Evolutionary conservation across 2,113 vertebrate genomes (phyloP).

Genomic region (Rattus rattus): DNA sequence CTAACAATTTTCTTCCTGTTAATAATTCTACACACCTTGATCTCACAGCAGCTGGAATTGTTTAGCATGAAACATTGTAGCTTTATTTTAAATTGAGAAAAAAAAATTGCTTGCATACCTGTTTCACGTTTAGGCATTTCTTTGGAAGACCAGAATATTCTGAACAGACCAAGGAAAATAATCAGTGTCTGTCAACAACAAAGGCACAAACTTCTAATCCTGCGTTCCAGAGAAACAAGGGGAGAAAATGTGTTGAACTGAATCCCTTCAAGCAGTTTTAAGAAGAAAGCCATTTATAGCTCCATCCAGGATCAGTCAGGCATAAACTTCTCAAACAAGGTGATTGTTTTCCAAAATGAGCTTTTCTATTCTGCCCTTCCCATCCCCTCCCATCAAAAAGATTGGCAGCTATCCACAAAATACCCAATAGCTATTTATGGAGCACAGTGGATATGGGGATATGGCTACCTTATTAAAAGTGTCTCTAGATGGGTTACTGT

Average conservation of each 20-base stretch:
- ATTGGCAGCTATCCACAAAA: neutral
- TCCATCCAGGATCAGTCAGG: neutral
- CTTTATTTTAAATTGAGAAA: conserved; percentile 75
- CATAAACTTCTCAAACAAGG: neutral
- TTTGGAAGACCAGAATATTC: conserved; percentile 44
- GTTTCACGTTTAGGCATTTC: conserved; percentile 57
- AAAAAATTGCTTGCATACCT: conserved; percentile 50
- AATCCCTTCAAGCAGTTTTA: conserved; percentile 52
- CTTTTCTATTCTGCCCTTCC: neutral
- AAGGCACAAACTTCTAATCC: neutral
- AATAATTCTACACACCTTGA: conserved; percentile 73
- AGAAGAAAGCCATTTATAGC: neutral
- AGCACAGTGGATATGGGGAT: neutral
- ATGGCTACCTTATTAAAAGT: neutral
- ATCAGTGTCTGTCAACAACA: conserved; percentile 25
- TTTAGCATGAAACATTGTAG: conserved; percentile 58
- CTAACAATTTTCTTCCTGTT: conserved; percentile 77
- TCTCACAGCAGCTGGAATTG: conserved; percentile 76
- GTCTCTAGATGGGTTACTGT: neutral
- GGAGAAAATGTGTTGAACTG: neutral
- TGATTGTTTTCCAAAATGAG: neutral
- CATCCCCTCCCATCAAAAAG: neutral
- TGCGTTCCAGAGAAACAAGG: neutral
- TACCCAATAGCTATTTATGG: neutral
- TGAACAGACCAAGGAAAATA: conserved; percentile 62